Conservation (phyloP, 2,888 invertebrate species). For the Hydrotaea diabolus region DNA sequence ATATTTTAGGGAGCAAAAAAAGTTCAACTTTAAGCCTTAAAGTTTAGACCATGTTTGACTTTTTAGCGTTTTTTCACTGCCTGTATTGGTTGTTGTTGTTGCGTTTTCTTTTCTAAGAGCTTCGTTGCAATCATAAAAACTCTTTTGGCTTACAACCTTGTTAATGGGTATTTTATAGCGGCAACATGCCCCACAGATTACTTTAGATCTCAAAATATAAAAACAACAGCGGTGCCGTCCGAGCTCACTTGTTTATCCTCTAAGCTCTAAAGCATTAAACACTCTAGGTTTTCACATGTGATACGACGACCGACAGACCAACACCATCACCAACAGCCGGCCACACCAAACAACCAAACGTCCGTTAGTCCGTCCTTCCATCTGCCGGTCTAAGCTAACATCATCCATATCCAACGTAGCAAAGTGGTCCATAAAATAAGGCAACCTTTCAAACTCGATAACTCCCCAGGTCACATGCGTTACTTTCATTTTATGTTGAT, state of each 20-base stretch:
- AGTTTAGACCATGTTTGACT: conserved; percentile 36
- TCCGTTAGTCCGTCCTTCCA: conserved; percentile 38
- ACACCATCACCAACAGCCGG: neutral
- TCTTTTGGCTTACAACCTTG: conserved; percentile 71
- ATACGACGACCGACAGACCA: conserved; percentile 2
- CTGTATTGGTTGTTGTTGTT: conserved; percentile 33
- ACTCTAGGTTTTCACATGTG: conserved; percentile 41
- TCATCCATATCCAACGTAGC: conserved; percentile 16
- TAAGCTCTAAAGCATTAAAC: conserved; percentile 66
- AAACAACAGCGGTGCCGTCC: conserved; percentile 22
- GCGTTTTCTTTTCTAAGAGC: neutral
- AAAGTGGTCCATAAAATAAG: conserved; percentile 62
- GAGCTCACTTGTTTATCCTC: conserved; percentile 52
- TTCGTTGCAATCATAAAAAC: conserved; percentile 61
- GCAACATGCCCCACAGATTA: conserved; percentile 70
- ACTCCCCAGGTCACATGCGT: conserved; percentile 69
- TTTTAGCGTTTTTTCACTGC: conserved; percentile 31
- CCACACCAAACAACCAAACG: conserved; percentile 5
- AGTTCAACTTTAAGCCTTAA: conserved; percentile 42
- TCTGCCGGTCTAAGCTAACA: conserved; percentile 38
- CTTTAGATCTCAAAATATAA: conserved; percentile 59
- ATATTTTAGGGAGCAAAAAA: neutral
- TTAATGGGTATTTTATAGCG: conserved; percentile 77
- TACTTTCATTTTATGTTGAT: conserved; percentile 61
- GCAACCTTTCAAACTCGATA: conserved; percentile 64